Conservation (phyloP, 2,888 invertebrate species). For the Kryphioiulus occultus region DNA sequence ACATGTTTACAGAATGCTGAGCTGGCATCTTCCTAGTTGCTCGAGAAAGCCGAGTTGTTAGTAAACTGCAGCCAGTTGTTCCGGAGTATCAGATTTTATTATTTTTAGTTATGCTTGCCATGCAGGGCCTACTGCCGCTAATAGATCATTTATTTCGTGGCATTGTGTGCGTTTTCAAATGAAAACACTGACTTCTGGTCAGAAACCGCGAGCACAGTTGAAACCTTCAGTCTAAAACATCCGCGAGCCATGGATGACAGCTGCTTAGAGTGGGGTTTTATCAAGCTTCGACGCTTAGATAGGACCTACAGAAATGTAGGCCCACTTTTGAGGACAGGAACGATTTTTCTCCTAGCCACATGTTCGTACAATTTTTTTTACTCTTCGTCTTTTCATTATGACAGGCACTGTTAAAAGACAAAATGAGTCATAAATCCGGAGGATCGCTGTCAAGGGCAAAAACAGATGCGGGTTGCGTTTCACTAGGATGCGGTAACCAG, state of each 20-base stretch:
- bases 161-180: background rate
- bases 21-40: background rate
- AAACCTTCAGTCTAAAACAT: background rate
- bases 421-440: slow-evolving; percentile 48
- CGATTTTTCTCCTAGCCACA: background rate
- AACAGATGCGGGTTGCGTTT: background rate
- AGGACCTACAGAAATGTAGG: slow-evolving; percentile 45
- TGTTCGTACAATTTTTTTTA: background rate
- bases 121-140: background rate
- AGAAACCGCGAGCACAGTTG: background rate
- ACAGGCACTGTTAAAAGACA: slow-evolving; percentile 9
- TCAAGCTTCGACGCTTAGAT: slow-evolving; percentile 29
- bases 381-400: background rate
- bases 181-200: background rate
- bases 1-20: background rate
- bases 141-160: background rate
- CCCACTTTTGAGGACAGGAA: background rate
- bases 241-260: background rate
- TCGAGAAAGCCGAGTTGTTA: background rate
- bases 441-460: background rate
- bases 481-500: background rate
- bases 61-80: slow-evolving; percentile 6
- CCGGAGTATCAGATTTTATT: background rate
- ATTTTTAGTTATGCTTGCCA: slow-evolving; percentile 27
- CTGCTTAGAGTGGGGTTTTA: slow-evolving; percentile 33